A percentile compares a stretch with the other conserved stretches of the same genome.
These are phyloP conservation scores for Linhomoeus sp. DNA, from an alignment of 2,888 invertebrate species.

Conservation along the genomic window DNA sequence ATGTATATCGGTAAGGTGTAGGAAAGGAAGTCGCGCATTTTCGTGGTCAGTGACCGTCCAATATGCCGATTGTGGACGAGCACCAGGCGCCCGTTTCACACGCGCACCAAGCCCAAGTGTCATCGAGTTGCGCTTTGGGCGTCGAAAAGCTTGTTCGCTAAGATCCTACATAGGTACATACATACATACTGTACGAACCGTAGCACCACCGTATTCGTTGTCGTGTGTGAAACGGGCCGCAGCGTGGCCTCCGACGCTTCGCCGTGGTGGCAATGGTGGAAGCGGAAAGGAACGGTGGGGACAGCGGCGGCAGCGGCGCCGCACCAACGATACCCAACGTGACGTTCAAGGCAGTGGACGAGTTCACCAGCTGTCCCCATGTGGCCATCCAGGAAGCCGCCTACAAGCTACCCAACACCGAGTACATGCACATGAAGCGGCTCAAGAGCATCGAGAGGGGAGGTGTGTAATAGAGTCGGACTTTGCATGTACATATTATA, in stretches of 20 bases:
- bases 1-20: too few relatives aligned
- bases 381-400: conserved; percentile 1
- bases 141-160: too few relatives aligned
- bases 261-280: conserved; percentile 4
- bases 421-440: conserved; percentile 8
- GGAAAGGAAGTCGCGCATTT: too few relatives aligned
- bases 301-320: background rate
- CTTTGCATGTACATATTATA: too few relatives aligned
- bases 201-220: background rate
- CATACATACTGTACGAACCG: too few relatives aligned
- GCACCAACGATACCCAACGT: too few relatives aligned
- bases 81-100: background rate
- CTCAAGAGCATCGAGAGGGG: conserved; percentile 12
- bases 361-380: background rate
- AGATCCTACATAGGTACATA: too few relatives aligned
- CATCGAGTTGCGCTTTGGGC: too few relatives aligned
- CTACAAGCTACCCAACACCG: conserved; percentile 1
- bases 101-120: background rate
- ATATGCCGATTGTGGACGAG: background rate
- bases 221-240: background rate
- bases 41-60: background rate
- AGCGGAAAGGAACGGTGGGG: background rate
- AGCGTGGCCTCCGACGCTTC: background rate
- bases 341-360: background rate
- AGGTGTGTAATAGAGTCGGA: conserved; percentile 6